Base-by-base conservation (phyloP, 23 tunicate genomes). In the Aplidium turbinatum region DNA sequence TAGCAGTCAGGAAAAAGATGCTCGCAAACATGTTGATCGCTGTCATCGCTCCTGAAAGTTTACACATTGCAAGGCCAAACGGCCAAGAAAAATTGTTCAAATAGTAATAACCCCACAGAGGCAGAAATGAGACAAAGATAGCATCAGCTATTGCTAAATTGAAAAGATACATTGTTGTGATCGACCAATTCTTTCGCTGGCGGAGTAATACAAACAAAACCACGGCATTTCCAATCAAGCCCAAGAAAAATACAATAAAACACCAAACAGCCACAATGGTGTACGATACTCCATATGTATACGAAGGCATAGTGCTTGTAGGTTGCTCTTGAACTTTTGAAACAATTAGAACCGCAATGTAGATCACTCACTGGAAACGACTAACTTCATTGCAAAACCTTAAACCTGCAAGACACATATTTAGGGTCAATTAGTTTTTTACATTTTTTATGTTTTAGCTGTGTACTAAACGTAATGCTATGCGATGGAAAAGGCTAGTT, bases 21-120 rank as follows among this genome's bases (percentile, higher is more conserved):
- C 97, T 90, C 11, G 90, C 89, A 69, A 73, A 83, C 97, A 90
- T 83, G 52, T 83, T 90, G 0, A 83, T 34, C 28, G 71, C 48
- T 0, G 89, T 72, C 4, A 83, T 47, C 39, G 68, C 58, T 29
- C 76, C 81, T 3, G 76, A 75, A 20, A 80, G 35, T 42, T 90
- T 83, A 62, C 97, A 90, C 57, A 72, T 52, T 3, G 70, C 63
- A 5, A 78, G 51, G 0, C 97, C 97, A 63, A 83, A 83, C 26
- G 53, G 22, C 97, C 97, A 90, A 5, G 63, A 81, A 35, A 70
- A 25, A 2, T 31, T 58, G 40, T 70, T 81, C 22, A 88, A 51
- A 35, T 88, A 77, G 52, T 79, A 60, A 46, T 81, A 84, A 0
- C 89, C 83, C 96, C 96, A 88, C 24, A 88, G 70, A 7, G 97